Evolutionary conservation across 2,797 vertebrate genomes (phyloP).

Genomic region (Thalassophryne amazonica): DNA sequence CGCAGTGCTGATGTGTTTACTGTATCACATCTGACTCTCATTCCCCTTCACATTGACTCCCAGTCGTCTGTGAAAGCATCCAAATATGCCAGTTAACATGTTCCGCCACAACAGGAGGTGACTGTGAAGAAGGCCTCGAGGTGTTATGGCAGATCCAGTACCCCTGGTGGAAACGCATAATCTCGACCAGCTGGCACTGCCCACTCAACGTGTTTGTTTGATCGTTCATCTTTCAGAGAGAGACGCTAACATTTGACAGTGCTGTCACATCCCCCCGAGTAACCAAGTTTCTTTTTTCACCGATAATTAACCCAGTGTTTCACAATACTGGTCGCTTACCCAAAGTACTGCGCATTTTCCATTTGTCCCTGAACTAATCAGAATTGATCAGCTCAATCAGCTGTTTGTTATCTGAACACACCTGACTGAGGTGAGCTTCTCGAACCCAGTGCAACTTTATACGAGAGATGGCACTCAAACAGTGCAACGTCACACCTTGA

Average conservation of each 20-base stretch:
- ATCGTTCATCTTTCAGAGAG: neutral
- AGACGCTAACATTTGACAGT: neutral
- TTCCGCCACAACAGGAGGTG: conserved; percentile 22
- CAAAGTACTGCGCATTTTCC: too few species aligned
- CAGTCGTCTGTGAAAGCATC: conserved; percentile 1
- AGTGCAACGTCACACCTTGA: too few species aligned
- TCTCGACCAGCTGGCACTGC: conserved; percentile 31
- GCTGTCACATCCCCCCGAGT: neutral
- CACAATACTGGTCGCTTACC: too few species aligned
- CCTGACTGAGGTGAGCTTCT: too few species aligned
- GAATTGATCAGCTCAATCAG: too few species aligned
- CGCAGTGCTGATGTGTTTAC: neutral
- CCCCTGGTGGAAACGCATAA: conserved; percentile 7
- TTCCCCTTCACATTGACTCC: conserved; percentile 10
- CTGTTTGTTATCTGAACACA: too few species aligned
- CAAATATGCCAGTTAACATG: conserved; percentile 21
- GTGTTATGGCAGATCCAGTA: conserved; percentile 28
- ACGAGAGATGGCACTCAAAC: too few species aligned
- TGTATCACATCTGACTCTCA: conserved; percentile 16
- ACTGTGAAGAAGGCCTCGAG: conserved; percentile 12
- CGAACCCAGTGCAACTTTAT: too few species aligned
- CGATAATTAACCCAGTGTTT: too few species aligned
- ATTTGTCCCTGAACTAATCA: too few species aligned
- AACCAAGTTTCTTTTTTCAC: too few species aligned
- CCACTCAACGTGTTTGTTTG: conserved; percentile 5